These are phyloP conservation scores for Sthenelais limicola DNA, from an alignment of 2,888 invertebrate genomes.

Conservation along the genomic window DNA sequence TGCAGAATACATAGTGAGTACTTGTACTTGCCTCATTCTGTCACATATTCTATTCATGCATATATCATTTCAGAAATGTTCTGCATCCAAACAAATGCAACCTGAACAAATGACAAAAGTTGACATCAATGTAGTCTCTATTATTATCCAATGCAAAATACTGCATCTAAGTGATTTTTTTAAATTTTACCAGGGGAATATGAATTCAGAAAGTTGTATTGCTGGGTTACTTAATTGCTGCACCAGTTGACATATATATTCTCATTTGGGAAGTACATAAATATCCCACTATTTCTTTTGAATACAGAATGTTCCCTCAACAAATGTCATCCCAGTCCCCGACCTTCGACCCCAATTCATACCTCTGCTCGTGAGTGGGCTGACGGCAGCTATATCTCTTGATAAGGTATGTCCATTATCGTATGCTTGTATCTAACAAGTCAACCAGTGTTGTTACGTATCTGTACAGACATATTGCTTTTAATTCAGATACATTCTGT, in stretches of 20 bases:
- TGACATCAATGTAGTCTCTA: no score
- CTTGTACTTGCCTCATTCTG: not conserved
- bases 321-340: conserved; percentile 61
- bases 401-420: no score
- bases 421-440: no score
- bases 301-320: conserved; percentile 57
- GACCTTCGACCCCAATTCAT: conserved; percentile 60
- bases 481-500: no score
- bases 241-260: not conserved
- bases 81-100: no score
- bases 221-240: not conserved
- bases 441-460: no score
- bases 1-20: conserved; percentile 63
- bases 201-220: no score
- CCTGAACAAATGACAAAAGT: no score
- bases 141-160: no score
- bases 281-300: not conserved
- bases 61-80: not conserved
- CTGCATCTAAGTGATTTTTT: no score
- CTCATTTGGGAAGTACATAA: not conserved
- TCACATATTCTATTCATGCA: not conserved
- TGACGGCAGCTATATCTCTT: conserved; percentile 66
- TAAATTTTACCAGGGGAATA: no score
- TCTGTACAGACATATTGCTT: no score
- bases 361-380: conserved; percentile 66